These are phyloP conservation scores for Lophotriccus pileatus DNA, from an alignment of 2,797 vertebrate species.

Conservation along the genomic window DNA sequence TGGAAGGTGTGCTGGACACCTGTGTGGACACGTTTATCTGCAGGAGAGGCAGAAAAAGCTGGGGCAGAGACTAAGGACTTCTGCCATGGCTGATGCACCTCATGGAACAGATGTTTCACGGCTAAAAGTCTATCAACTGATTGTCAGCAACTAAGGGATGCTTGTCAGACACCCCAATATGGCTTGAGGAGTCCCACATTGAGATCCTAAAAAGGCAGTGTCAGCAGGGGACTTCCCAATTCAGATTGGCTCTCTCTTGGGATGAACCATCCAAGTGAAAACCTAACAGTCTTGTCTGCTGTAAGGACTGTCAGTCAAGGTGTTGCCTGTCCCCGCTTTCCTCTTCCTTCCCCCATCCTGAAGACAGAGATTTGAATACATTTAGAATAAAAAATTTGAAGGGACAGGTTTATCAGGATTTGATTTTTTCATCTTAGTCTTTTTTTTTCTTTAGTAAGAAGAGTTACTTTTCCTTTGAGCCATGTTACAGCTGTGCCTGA, in stretches of 20 bases:
- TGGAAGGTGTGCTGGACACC: background rate
- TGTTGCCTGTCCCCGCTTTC: background rate
- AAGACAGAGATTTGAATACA: background rate
- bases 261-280: background rate
- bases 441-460: background rate
- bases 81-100: background rate
- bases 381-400: background rate
- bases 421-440: background rate
- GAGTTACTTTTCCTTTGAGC: background rate
- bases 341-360: background rate
- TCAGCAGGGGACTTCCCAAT: background rate
- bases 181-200: background rate
- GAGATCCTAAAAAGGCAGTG: background rate
- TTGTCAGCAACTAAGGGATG: background rate
- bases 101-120: background rate
- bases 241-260: background rate
- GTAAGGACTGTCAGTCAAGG: background rate
- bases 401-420: background rate
- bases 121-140: background rate
- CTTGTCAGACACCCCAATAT: accelerated
- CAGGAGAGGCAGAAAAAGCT: background rate
- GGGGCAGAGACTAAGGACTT: background rate
- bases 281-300: background rate
- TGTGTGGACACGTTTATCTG: background rate
- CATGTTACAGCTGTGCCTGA: background rate